Base-by-base conservation (phyloP, 2,888 invertebrate genomes). In the Amblyteles armatorius region DNA sequence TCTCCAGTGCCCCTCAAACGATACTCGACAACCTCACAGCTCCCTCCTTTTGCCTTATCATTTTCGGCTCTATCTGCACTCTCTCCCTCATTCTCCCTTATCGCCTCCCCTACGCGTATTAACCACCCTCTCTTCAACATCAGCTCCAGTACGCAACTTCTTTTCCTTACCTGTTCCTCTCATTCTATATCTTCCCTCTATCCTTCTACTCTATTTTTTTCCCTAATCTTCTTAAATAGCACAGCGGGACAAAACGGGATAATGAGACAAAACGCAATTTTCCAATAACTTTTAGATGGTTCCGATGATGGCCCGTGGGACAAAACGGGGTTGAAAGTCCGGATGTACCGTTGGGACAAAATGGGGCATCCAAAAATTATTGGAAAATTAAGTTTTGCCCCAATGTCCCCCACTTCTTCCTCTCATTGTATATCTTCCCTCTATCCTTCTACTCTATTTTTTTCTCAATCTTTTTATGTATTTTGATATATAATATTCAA, bases 361-460 rank as follows among this genome's bases (percentile, higher is more conserved):
- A 26, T 26, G 26, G 26, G 26, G 26, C 3, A 26, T 26, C 26
- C 26, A 26, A 26, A 26, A 26, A 26, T 26, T 3, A 26, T 26
- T 3, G 26, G 26, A 26, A 26, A 26, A 26, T 26, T 26, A 3
- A 3, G 26, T 26, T 26, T 3, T 3, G 3, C 26, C 26, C 26
- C 26, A 26, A 0, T 26, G 26, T 26, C 26, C 26, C 26, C 22
- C 22, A 22, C 22, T 22, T 22, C 22, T 22, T 22, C 22, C 22
- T 22, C 22, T 22, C 67, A 55, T 74, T 80, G 78, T 65, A 63
- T 63, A 60, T 82, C 60, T 79, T 67, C 71, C 77, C 73, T 22
- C 68, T 48, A 67, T 82, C 9, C 52, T 55, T 72, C 60, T 26
- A 57, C 60, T 73, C 48, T 6, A 36, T 26, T 60, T 65, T 40